phyloP scores from a whole-genome alignment of 2,888 invertebrate genomes.

The Panopea generosa region DNA sequence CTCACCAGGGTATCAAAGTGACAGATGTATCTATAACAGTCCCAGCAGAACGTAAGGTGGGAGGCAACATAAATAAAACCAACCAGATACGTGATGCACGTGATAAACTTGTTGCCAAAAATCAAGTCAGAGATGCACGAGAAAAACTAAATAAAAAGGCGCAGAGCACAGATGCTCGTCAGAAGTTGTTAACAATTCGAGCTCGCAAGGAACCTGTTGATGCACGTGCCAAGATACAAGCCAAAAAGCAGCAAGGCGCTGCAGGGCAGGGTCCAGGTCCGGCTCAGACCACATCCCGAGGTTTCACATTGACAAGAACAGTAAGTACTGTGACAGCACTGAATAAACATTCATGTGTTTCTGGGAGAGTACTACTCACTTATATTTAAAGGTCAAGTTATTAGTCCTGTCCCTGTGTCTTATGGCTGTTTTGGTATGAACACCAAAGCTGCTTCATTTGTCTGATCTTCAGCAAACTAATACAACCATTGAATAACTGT shows the following conservation, averaged over 20 bases:
- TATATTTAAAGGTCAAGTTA: too few species aligned
- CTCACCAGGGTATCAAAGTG: constrained; percentile 15
- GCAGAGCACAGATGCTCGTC: constrained; percentile 54
- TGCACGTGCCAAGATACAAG: constrained; percentile 68
- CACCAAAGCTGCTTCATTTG: too few species aligned
- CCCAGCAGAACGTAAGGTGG: constrained; percentile 48
- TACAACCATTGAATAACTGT: too few species aligned
- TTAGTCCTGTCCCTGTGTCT: too few species aligned
- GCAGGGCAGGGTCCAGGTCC: background rate
- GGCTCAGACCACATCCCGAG: constrained; percentile 10
- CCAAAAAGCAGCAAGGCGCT: constrained; percentile 38
- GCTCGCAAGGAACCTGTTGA: constrained; percentile 68
- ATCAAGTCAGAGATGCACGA: constrained; percentile 54
- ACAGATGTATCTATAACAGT: constrained; percentile 56
- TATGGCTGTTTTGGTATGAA: too few species aligned
- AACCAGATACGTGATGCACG: constrained; percentile 58
- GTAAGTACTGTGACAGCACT: too few species aligned
- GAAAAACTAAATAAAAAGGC: constrained; percentile 51
- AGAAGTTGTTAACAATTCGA: constrained; percentile 51
- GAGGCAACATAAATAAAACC: constrained; percentile 34
- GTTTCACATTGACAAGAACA: constrained; percentile 49
- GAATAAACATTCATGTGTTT: too few species aligned
- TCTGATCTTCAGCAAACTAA: too few species aligned
- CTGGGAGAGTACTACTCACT: too few species aligned
- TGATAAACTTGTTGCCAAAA: constrained; percentile 48